Base-by-base conservation (phyloP, 2,797 vertebrate genomes). In the Hephaestus fuliginosus region DNA sequence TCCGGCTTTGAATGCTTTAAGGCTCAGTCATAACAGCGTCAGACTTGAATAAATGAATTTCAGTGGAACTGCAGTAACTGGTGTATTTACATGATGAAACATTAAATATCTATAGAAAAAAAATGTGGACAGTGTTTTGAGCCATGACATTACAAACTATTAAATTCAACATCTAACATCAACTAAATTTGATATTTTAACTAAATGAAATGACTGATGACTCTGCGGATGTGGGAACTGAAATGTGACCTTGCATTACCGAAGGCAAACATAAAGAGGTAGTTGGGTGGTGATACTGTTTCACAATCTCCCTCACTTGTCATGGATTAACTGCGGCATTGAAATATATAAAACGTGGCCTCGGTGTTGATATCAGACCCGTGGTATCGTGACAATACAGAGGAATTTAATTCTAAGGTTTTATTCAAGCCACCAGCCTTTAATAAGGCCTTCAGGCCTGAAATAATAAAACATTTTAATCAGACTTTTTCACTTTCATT, bases 401-500 rank as follows among this genome's bases (percentile, higher is more conserved):
- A 55, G 44, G 11, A 18, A 28, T 62, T 55, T 61, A 3, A 46
- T 8, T 67, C 0, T 33, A 12, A 36, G 10, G 18, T 69, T 61
- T 52, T 46, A 69, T 70, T 41, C 17, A 49, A 46, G 44, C 56
- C 15, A 30, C 13, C 46, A 51, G 18, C 9, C 13, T 63, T 58
- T 64, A 67, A 22, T 39, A 51, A 33, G 0, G 51, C 33, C 14
- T 66, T 70, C 30, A 63, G 44, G 44, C 53, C 39, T 61, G 41
- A 62, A 73, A 63, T 57, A 13, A 53, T n/a, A 46, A 11, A 14
- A 68, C 13, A 4, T 36, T 62, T 58, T 41, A 65, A 70, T 60
- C 61, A 62, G 20, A 51, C 30, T 13, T 58, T 60, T 62, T 43
- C 25, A 33, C 30, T 60, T 28, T 57, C 25, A 53, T 60, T 49